Percentiles rank a stretch among this genome's conserved stretches.
phyloP scores from a whole-genome alignment of 2,113 vertebrate genomes.

The Geococcyx californianus region DNA sequence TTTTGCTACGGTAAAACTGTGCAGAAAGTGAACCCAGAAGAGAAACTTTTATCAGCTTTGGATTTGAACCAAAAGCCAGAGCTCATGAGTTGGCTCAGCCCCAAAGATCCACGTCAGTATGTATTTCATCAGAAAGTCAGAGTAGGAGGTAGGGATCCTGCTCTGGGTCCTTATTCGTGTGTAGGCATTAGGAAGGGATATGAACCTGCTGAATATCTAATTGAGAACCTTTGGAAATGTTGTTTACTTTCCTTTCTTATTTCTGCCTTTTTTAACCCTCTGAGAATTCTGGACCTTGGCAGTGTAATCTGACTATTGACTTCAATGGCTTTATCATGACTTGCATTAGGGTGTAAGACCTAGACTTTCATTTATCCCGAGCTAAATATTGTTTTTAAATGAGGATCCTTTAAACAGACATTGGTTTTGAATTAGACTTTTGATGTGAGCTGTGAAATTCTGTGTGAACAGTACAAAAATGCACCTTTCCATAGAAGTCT shows the following conservation, averaged over 20 bases:
- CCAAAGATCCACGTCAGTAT: neutral
- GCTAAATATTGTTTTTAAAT: neutral
- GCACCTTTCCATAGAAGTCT: neutral
- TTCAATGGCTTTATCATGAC: neutral
- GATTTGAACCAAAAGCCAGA: slow-evolving; percentile 12
- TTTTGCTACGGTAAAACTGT: neutral
- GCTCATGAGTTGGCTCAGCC: neutral
- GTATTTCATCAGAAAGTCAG: slow-evolving; percentile 1
- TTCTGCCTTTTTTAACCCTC: neutral
- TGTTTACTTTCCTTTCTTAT: neutral
- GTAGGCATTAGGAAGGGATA: neutral
- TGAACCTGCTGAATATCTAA: slow-evolving; percentile 9
- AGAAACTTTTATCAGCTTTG: neutral
- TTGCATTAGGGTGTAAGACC: neutral
- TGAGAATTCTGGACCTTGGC: neutral
- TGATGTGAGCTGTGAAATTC: neutral
- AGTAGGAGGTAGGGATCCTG: slow-evolving; percentile 46
- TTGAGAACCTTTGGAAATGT: neutral
- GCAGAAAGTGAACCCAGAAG: neutral
- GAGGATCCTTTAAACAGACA: neutral
- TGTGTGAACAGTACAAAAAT: neutral
- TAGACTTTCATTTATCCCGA: neutral
- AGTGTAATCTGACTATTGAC: neutral
- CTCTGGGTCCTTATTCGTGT: neutral
- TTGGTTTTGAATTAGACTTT: neutral